Evolutionary conservation across 37 sponge, comb jelly and placozoan genomes (phyloP).

Genomic region (Aphrocallistes beatrix): DNA sequence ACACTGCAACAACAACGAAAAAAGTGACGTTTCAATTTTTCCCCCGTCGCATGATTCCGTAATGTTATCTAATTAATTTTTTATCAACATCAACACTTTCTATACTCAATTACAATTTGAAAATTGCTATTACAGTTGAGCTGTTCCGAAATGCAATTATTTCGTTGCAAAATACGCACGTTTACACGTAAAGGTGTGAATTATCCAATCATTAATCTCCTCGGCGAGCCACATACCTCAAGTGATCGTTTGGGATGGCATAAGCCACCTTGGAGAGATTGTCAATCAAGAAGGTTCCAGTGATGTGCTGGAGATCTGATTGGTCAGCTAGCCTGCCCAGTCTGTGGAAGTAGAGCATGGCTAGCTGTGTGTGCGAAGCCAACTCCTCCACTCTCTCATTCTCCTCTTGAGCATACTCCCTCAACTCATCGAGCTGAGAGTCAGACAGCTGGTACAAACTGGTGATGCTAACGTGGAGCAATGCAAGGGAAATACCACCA

Average conservation of each 20-base stretch:
- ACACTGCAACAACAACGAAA: too few relatives aligned
- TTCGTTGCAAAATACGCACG: too few relatives aligned
- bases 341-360: background rate
- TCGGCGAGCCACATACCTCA: too few relatives aligned
- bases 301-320: background rate
- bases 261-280: background rate
- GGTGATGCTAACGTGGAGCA: background rate
- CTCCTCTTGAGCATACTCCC: background rate
- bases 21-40: too few relatives aligned
- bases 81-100: too few relatives aligned
- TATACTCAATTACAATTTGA: too few relatives aligned
- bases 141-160: too few relatives aligned
- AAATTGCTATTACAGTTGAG: too few relatives aligned
- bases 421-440: background rate
- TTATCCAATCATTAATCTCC: too few relatives aligned
- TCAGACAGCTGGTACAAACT: conserved; percentile 11
- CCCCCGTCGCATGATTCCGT: too few relatives aligned
- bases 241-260: background rate
- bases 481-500: background rate
- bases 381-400: background rate
- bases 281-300: background rate
- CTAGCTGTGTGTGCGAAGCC: background rate
- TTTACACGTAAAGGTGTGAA: too few relatives aligned
- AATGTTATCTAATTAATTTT: too few relatives aligned
- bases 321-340: background rate